Evolutionary conservation across 1,140 invertebrate genomes (phyloP), one percentile per base, ranked within the genome.

Genomic region (Ectropis grisescens): DNA sequence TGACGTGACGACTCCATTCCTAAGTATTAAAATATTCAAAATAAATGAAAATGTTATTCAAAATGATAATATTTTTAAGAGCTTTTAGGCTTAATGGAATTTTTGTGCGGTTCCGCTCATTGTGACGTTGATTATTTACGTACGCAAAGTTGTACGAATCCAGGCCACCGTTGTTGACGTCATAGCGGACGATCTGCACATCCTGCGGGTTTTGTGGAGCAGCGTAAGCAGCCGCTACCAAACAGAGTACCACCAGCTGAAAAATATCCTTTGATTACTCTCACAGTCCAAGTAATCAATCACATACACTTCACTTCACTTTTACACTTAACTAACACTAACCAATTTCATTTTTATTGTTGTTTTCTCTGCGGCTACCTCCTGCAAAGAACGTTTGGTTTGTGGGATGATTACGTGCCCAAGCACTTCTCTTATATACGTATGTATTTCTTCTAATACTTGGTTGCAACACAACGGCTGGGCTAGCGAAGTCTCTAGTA

Each of bases 151-250:
- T 72, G 54, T 82, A 82, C 12, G 65, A 56, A 26, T 66, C 70
- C 2, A 71, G 30, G 24, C 79, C 60, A 31, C 42, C 55, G 12
- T 68, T 58, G 37, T 83, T 65, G 2, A 60, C 52, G 0, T 81
- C 85, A 44, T 84, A 76, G 31, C 72, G 64, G 2, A 85, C 13
- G 30, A 85, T 79, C 35, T 84, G 71, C 1, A 82, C 82, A 38
- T 84, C 67, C 39, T 71, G 69, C n/a, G 47, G 69, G 22, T 60
- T 64, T 39, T 75, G 72, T 2, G 72, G 75, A 14, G 75, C 72
- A 12, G 68, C 70, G 5, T 34, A 50, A 9, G 47, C 62, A 13
- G 44, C 58, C 31, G 70, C 60, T 11, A 70, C 23, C 11, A 76
- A 12, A 16, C 42, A 48, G 25, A 76, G 34, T 12, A 71, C 45